phyloP scores from a whole-genome alignment of 1,140 invertebrate genomes.

The Drosophila fuyamai region DNA sequence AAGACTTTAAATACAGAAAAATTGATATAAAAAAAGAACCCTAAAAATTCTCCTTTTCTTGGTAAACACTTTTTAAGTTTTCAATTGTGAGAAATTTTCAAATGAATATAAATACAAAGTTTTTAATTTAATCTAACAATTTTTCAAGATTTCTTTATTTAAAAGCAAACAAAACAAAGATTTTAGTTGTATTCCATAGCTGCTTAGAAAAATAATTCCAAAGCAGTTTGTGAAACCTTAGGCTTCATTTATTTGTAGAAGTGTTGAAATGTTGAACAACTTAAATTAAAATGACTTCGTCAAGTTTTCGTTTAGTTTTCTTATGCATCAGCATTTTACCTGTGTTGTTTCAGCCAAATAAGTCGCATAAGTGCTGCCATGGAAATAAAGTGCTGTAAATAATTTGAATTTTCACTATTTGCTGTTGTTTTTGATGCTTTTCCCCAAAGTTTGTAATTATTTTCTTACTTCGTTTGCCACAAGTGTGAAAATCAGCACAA shows the following conservation, averaged over 20 bases:
- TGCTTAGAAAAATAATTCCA: neutral
- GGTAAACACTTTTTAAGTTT: too few species aligned
- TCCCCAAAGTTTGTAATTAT: constrained; percentile 75
- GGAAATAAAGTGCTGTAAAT: constrained; percentile 33
- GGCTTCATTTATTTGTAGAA: constrained; percentile 67
- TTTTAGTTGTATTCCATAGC: neutral
- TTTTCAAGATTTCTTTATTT: too few species aligned
- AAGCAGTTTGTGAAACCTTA: constrained; percentile 18
- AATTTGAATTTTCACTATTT: constrained; percentile 61
- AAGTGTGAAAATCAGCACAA: constrained; percentile 79
- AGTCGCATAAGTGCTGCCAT: constrained; percentile 27
- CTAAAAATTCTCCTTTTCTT: too few species aligned
- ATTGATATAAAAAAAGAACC: neutral
- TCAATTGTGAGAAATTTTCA: too few species aligned
- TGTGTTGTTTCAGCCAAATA: constrained; percentile 9
- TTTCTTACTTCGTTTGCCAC: constrained; percentile 72
- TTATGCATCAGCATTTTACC: constrained; percentile 1
- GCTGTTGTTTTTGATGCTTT: constrained; percentile 30
- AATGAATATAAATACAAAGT: too few species aligned
- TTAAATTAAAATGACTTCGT: constrained; percentile 82
- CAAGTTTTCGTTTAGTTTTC: constrained; percentile 48
- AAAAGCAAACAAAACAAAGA: too few species aligned
- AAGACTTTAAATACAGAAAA: neutral
- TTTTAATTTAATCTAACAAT: too few species aligned
- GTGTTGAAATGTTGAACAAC: constrained; percentile 79